Evolutionary conservation across 2,797 vertebrate genomes (phyloP).

Genomic region (Artibeus jamaicensis): DNA sequence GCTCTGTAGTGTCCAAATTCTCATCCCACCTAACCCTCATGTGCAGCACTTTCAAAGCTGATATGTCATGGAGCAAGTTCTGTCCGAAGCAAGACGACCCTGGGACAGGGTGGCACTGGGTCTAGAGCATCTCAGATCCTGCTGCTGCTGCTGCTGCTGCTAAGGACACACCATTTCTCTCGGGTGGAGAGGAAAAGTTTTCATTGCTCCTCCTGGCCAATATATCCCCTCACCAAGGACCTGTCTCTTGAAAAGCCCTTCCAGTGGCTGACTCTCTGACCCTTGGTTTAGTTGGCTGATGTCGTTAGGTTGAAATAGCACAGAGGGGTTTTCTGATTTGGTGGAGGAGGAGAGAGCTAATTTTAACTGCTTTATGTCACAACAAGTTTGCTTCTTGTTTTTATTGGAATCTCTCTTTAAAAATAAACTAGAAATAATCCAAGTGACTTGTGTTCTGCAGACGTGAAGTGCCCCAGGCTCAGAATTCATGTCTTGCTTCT

Average conservation of each 20-base stretch:
- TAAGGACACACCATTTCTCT: background rate
- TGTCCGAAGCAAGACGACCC: background rate
- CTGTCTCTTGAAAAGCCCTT: background rate
- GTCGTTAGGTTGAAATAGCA: background rate
- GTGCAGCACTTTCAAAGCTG: background rate
- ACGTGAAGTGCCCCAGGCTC: background rate
- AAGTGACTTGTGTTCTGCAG: background rate
- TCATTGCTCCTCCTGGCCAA: background rate
- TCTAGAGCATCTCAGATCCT: background rate
- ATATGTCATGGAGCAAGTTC: background rate
- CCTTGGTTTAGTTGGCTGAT: background rate
- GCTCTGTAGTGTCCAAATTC: background rate
- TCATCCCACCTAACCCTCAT: background rate
- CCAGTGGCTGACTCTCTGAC: background rate
- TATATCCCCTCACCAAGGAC: background rate
- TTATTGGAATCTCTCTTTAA: slow-evolving; percentile 34
- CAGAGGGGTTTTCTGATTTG: background rate
- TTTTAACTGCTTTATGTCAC: slow-evolving; percentile 10
- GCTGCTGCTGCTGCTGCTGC: background rate
- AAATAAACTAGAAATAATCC: slow-evolving; percentile 26
- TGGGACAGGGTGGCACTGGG: background rate
- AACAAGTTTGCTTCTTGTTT: background rate
- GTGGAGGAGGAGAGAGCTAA: background rate
- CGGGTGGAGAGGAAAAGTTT: background rate
- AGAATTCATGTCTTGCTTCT: background rate